Evolutionary conservation across 1,140 invertebrate genomes (phyloP).

Genomic region (Lordiphosa clarofinis): DNA sequence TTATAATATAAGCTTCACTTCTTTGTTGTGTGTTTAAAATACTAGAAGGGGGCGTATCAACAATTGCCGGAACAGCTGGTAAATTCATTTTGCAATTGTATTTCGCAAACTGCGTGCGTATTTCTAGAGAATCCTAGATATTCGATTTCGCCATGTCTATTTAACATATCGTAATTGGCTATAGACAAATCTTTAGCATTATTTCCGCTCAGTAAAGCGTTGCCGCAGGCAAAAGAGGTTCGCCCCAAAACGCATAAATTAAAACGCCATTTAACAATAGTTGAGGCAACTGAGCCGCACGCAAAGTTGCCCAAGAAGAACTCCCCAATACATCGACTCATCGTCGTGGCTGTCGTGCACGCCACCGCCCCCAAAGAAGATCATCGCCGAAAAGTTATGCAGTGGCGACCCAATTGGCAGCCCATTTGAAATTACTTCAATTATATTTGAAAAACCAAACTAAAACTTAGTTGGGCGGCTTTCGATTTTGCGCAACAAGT

Average conservation of each 20-base stretch:
- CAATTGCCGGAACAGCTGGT: too few species aligned
- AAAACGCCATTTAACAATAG: conserved; percentile 46
- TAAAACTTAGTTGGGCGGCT: conserved; percentile 2
- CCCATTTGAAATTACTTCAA: conserved; percentile 67
- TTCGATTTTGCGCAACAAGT: conserved; percentile 34
- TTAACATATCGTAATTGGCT: conserved; percentile 13
- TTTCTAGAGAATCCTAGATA: not conserved
- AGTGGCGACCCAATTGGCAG: conserved; percentile 64
- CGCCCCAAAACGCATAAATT: conserved; percentile 60
- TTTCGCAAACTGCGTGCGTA: too few species aligned
- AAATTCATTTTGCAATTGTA: too few species aligned
- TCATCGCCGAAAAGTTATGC: conserved; percentile 31
- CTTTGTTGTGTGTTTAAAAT: too few species aligned
- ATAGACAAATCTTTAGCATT: too few species aligned
- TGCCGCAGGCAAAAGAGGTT: conserved; percentile 17
- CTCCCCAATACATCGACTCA: not conserved
- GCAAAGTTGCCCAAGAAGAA: conserved; percentile 66
- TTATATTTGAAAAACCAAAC: conserved; percentile 33
- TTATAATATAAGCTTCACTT: too few species aligned
- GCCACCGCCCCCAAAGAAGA: conserved; percentile 32
- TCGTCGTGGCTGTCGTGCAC: conserved; percentile 22
- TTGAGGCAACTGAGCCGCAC: conserved; percentile 26
- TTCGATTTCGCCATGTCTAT: conserved; percentile 5
- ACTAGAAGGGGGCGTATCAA: too few species aligned
- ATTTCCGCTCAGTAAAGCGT: conserved; percentile 26